These are phyloP conservation scores for Drosophila anomalata DNA, from an alignment of 2,888 invertebrate genomes.

Conservation along the genomic window DNA sequence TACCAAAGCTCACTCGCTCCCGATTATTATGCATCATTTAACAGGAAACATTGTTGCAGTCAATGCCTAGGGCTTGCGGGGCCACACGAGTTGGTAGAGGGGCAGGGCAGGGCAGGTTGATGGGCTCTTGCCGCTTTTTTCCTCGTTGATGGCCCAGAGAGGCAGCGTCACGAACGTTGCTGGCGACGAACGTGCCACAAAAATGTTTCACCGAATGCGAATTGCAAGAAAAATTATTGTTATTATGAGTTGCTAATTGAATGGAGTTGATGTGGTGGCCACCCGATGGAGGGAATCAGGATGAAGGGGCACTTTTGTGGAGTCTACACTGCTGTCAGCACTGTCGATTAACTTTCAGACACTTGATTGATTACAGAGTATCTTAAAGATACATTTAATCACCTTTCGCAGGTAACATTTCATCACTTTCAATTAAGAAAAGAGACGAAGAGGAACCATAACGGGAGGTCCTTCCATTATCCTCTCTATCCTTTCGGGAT, in stretches of 20 bases:
- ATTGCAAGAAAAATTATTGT: constrained; percentile 77
- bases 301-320: constrained; percentile 5
- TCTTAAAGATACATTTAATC: background rate
- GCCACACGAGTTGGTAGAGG: constrained; percentile 2
- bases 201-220: constrained; percentile 74
- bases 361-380: background rate
- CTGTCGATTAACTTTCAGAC: background rate
- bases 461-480: background rate
- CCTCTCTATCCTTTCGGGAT: background rate
- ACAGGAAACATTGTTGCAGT: constrained; percentile 78
- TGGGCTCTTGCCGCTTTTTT: constrained; percentile 14
- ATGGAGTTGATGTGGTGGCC: constrained; percentile 64
- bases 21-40: constrained; percentile 80
- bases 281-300: constrained; percentile 1
- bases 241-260: constrained; percentile 80
- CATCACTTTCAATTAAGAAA: background rate
- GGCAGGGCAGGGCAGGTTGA: background rate
- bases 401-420: background rate
- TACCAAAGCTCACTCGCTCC: constrained; percentile 61
- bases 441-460: background rate
- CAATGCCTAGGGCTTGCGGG: constrained; percentile 59
- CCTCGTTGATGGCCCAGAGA: constrained; percentile 31
- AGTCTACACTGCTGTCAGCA: constrained; percentile 7
- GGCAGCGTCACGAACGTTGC: constrained; percentile 67
- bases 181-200: constrained; percentile 68